Percentiles rank a stretch among this genome's conserved stretches.
phyloP scores from a whole-genome alignment of 2,888 invertebrate genomes.

The Cryptocephalus primarius region DNA sequence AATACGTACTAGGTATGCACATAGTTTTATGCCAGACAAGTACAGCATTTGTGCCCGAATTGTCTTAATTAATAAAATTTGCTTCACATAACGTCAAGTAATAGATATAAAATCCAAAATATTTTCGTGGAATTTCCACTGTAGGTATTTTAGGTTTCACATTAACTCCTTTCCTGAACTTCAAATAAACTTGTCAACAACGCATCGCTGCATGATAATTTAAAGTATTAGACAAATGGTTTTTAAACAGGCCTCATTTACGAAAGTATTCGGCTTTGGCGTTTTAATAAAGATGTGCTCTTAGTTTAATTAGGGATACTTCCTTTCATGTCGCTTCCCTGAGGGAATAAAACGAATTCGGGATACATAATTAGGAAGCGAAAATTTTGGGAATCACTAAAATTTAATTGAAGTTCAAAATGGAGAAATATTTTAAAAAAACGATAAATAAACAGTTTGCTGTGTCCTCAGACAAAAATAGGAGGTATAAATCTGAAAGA shows the following conservation, averaged over 20 bases:
- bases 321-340: constrained; percentile 8
- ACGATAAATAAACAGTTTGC: constrained; percentile 2
- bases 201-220: too few relatives aligned
- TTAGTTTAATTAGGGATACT: constrained; percentile 15
- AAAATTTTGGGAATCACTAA: constrained; percentile 2
- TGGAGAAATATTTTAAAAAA: not conserved
- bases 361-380: constrained; percentile 5
- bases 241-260: constrained; percentile 25
- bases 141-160: too few relatives aligned
- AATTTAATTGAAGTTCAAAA: constrained; percentile 2
- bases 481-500: not conserved
- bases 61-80: too few relatives aligned
- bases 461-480: not conserved
- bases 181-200: too few relatives aligned
- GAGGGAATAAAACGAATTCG: too few relatives aligned
- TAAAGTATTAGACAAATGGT: constrained; percentile 21
- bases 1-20: too few relatives aligned
- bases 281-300: constrained; percentile 24
- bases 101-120: too few relatives aligned
- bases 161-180: too few relatives aligned
- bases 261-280: constrained; percentile 27
- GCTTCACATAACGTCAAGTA: too few relatives aligned
- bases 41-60: too few relatives aligned
- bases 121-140: too few relatives aligned
- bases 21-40: too few relatives aligned